Evolutionary conservation across 2,797 vertebrate genomes (phyloP), one percentile per base, ranked within the genome.

Genomic region (Melanotaenia maccullochi): DNA sequence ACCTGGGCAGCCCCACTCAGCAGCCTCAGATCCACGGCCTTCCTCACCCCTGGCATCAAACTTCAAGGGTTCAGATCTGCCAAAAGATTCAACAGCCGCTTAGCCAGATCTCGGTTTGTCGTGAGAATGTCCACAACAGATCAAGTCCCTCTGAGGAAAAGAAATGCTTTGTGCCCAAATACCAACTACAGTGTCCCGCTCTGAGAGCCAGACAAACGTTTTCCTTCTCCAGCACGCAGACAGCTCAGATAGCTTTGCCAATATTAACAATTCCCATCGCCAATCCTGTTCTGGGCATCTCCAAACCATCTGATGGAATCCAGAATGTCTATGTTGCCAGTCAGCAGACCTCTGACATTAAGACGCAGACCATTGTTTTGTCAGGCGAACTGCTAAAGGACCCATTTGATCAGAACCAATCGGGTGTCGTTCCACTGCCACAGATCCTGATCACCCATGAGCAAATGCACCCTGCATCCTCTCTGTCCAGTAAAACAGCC

Each of bases 361-460:
- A 93, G 60, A 85, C 86, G 51, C 80, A 95, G n/a, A 92, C 95
- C 1, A 93, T 96, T 54, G 80, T 95, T 67, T 89, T 96, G 68
- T 93, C 96, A 0, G 75, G 93, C 57, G 93, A 90, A 57, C 90
- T 93, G 74, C 95, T 95, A 65, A 94, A 87, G 68, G 93, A 90
- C 8, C 44, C 92, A 38, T 91, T 94, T 13, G 89, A 92, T 24
- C 96, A 95, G 60, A 94, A 84, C 61, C 95, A 95, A 11, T 75
- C 95, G 32, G 82, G 95, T 30, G 64, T 92, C 73, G 69, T 94
- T 14, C 88, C 95, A 58, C 86, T 98, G 85, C 98, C 98, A 76
- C 97, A 97, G 80, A 98, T 99, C 83, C 91, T 99, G 49, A 97
- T 99, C 65, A 99, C 97, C 25, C 96, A 96, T 57, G 97, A 99